Percentiles rank a stretch among this genome's conserved stretches.
Evolutionary conservation across 2,888 invertebrate species (phyloP).

Genomic region (Dione juno): DNA sequence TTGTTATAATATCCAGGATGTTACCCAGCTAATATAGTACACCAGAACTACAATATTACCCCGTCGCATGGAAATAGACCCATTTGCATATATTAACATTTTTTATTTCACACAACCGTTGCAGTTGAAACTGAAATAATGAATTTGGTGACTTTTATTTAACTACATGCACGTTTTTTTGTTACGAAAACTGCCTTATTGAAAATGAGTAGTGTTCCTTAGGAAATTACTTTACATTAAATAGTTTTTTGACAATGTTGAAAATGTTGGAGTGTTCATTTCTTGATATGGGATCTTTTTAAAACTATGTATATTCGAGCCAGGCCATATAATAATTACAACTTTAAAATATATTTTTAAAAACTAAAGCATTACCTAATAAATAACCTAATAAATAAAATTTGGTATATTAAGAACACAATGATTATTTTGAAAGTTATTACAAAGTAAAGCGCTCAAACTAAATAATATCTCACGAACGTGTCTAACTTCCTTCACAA

Average conservation of each 20-base stretch:
- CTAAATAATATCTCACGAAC: constrained; percentile 12
- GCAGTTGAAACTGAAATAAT: constrained; percentile 38
- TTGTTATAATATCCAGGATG: background rate
- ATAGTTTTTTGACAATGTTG: background rate
- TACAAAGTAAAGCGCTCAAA: background rate
- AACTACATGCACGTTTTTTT: constrained; percentile 24
- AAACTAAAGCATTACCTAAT: background rate
- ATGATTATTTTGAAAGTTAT: background rate
- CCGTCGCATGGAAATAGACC: constrained; percentile 22
- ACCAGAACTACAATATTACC: constrained; percentile 9
- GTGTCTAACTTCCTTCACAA: constrained; percentile 17
- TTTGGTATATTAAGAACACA: background rate
- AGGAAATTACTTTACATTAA: constrained; percentile 12
- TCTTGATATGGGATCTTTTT: background rate
- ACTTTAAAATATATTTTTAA: background rate
- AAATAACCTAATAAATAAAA: too few relatives aligned
- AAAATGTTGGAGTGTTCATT: background rate
- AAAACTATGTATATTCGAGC: too few relatives aligned
- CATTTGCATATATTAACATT: constrained; percentile 35
- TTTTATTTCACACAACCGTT: constrained; percentile 32
- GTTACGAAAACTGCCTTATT: constrained; percentile 3
- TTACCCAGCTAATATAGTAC: constrained; percentile 7
- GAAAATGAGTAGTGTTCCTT: constrained; percentile 2
- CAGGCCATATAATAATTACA: background rate
- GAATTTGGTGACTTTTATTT: constrained; percentile 35